phyloP scores from a whole-genome alignment of 2,113 vertebrate species.

The Ariopsis seemanni region DNA sequence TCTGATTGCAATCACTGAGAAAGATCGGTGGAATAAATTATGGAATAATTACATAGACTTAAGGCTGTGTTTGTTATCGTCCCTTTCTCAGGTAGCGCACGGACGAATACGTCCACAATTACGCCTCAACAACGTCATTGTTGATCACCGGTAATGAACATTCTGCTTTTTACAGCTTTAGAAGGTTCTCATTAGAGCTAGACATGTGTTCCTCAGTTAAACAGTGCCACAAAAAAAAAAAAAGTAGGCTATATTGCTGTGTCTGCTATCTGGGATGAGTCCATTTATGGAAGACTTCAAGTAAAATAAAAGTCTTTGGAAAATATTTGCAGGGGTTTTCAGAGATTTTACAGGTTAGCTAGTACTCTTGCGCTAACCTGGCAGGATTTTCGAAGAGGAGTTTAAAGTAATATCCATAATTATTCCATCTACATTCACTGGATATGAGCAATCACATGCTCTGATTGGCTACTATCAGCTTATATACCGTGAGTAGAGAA shows the following conservation, averaged over 20 bases:
- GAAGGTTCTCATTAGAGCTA: neutral
- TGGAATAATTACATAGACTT: neutral
- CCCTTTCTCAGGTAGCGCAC: neutral
- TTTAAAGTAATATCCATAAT: neutral
- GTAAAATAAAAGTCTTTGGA: neutral
- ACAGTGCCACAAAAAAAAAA: neutral
- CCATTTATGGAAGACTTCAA: neutral
- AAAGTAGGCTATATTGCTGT: neutral
- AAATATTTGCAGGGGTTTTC: neutral
- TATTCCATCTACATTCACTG: too few species aligned
- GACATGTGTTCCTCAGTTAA: neutral
- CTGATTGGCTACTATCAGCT: too few species aligned
- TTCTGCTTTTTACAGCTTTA: neutral
- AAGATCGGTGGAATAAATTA: neutral
- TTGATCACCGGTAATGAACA: neutral
- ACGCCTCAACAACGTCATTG: neutral
- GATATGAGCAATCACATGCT: too few species aligned
- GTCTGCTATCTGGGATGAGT: neutral
- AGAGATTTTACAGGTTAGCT: neutral
- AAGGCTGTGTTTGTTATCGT: neutral
- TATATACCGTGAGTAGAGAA: too few species aligned
- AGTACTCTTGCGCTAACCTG: neutral
- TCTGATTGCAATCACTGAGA: constrained; percentile 16
- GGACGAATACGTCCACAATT: neutral
- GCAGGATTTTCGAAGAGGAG: neutral